phyloP scores from a whole-genome alignment of 2,888 invertebrate genomes.

The Coronaproctus castanopsis region DNA sequence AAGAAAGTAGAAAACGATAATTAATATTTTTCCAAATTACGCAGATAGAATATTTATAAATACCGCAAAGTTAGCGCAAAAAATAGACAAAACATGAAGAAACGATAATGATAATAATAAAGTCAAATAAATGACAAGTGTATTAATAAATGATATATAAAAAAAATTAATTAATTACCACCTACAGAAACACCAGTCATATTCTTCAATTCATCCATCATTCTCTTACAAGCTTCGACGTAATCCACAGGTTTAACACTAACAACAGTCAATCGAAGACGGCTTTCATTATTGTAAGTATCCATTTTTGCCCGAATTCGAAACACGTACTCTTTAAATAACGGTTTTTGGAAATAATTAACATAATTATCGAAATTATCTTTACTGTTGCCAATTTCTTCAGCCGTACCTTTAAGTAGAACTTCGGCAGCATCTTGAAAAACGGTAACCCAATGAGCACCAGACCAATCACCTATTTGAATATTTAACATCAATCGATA shows the following conservation, averaged over 20 bases:
- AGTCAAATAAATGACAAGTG: no score
- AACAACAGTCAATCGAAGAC: slow-evolving; percentile 54
- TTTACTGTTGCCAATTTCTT: slow-evolving; percentile 54
- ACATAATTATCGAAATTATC: slow-evolving; percentile 38
- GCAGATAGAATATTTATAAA: no score
- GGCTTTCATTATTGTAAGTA: slow-evolving; percentile 66
- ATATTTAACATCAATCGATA: slow-evolving; percentile 64
- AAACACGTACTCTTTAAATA: slow-evolving; percentile 61
- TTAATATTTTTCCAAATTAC: no score
- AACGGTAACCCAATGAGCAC: slow-evolving; percentile 72
- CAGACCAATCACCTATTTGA: slow-evolving; percentile 69
- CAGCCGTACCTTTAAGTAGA: slow-evolving; percentile 45
- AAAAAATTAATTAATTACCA: no score
- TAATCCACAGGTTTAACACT: slow-evolving; percentile 50
- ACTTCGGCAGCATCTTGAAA: slow-evolving; percentile 70
- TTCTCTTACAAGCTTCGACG: slow-evolving; percentile 48
- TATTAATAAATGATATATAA: no score
- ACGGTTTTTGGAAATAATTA: slow-evolving; percentile 46
- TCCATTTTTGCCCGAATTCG: slow-evolving; percentile 77
- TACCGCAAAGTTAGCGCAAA: no score
- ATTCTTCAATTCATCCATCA: slow-evolving; percentile 41
- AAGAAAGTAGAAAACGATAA: no score
- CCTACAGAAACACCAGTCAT: slow-evolving; percentile 7
- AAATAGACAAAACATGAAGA: no score
- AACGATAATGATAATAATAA: no score